A percentile compares a stretch with the other conserved stretches of the same genome.
These are phyloP conservation scores for Amphipyra tragopoginis DNA, from an alignment of 2,888 invertebrate genomes.

Conservation along the genomic window DNA sequence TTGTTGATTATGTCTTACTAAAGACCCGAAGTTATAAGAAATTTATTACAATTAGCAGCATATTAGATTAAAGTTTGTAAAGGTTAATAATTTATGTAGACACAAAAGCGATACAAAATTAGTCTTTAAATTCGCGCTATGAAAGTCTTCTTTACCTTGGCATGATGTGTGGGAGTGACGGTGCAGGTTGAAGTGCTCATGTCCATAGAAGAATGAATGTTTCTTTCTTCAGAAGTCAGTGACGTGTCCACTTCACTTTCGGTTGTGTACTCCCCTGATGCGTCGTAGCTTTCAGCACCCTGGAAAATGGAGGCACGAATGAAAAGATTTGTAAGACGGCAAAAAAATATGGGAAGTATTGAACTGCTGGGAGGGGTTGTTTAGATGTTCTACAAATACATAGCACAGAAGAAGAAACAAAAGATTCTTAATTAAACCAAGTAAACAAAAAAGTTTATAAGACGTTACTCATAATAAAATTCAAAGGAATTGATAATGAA, in stretches of 20 bases:
- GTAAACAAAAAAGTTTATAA: too few species aligned
- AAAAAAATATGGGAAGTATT: background rate
- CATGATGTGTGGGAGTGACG: slow-evolving; percentile 90
- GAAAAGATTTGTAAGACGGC: background rate
- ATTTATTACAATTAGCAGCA: background rate
- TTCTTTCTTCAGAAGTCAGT: slow-evolving; percentile 94
- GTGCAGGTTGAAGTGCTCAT: slow-evolving; percentile 89
- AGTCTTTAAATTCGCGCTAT: slow-evolving; percentile 14
- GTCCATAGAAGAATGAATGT: slow-evolving; percentile 92
- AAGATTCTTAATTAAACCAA: too few species aligned
- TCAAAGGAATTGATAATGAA: too few species aligned
- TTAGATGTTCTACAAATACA: too few species aligned
- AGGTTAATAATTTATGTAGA: slow-evolving; percentile 25
- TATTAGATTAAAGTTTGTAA: background rate
- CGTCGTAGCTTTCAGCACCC: slow-evolving; percentile 95
- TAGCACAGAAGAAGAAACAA: too few species aligned
- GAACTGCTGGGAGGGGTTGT: background rate
- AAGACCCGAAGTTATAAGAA: too few species aligned
- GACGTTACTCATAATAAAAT: too few species aligned
- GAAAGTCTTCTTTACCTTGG: slow-evolving; percentile 76
- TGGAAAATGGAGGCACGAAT: slow-evolving; percentile 65
- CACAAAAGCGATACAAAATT: slow-evolving; percentile 43
- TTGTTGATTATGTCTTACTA: too few species aligned
- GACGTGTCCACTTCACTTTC: slow-evolving; percentile 93
- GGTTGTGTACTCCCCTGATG: slow-evolving; percentile 96